Percentiles rank a stretch among this genome's conserved stretches.
phyloP scores from a whole-genome alignment of 2,797 vertebrate genomes.

The Alosa sapidissima region DNA sequence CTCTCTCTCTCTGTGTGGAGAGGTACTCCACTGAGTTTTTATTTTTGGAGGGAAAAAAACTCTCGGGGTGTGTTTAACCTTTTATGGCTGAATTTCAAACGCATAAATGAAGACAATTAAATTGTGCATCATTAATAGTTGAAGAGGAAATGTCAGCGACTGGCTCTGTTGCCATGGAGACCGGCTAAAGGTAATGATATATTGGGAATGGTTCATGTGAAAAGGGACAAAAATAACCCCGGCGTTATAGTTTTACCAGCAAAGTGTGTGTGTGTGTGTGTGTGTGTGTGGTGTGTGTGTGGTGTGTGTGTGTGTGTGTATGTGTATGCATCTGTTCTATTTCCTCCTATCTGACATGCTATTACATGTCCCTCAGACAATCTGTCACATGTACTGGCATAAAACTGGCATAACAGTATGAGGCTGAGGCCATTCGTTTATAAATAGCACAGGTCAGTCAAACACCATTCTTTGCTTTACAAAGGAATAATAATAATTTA shows the following conservation, averaged over 20 bases:
- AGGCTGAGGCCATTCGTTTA: neutral
- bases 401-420: neutral
- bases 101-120: constrained; percentile 22
- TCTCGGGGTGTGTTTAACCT: constrained; percentile 12
- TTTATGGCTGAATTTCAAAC: constrained; percentile 3
- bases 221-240: constrained; percentile 8
- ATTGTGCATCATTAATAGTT: constrained; percentile 23
- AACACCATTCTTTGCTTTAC: neutral
- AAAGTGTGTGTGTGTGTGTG: constrained; percentile 1
- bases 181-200: constrained; percentile 19
- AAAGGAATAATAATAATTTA: neutral
- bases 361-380: neutral
- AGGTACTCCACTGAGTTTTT: neutral
- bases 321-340: constrained; percentile 1
- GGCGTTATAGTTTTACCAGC: neutral
- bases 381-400: neutral
- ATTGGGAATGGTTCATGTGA: constrained; percentile 15
- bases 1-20: neutral
- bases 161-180: constrained; percentile 15
- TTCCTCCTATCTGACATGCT: too few relatives aligned
- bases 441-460: neutral
- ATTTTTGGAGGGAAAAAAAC: neutral
- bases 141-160: constrained; percentile 7
- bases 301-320: constrained; percentile 9
- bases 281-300: neutral